Conservation (phyloP, 2,888 invertebrate species). For the Lasioglossum villosulum region DNA sequence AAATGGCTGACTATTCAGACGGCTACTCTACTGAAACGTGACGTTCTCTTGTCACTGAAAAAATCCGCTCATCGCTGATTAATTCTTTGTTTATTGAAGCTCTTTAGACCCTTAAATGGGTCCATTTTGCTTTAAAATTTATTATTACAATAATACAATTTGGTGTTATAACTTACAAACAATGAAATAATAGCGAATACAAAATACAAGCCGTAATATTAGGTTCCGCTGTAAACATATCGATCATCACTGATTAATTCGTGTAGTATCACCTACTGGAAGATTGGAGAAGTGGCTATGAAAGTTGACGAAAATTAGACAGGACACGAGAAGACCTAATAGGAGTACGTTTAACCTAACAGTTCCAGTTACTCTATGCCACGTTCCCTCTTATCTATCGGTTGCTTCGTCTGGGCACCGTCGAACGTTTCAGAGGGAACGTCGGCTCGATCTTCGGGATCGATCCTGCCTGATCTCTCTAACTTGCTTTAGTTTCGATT, state of each 20-base stretch:
- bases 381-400: conserved; percentile 18
- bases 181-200: too few species aligned
- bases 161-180: too few species aligned
- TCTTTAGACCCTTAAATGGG: too few species aligned
- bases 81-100: too few species aligned
- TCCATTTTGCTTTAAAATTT: too few species aligned
- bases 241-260: background rate
- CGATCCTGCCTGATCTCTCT: conserved; percentile 40
- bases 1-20: background rate
- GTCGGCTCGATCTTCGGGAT: conserved; percentile 36
- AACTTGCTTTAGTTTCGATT: conserved; percentile 54
- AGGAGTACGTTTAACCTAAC: background rate
- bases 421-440: conserved; percentile 22
- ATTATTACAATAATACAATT: too few species aligned
- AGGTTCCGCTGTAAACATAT: too few species aligned
- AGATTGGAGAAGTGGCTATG: background rate
- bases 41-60: background rate
- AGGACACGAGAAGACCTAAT: background rate
- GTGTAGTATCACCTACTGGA: background rate
- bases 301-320: background rate
- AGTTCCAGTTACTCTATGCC: background rate
- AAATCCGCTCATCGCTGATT: background rate
- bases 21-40: too few species aligned
- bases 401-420: conserved; percentile 16
- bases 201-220: too few species aligned